phyloP scores from a whole-genome alignment of 2,888 invertebrate species.

The Imbricaverruca yamaguchii region DNA sequence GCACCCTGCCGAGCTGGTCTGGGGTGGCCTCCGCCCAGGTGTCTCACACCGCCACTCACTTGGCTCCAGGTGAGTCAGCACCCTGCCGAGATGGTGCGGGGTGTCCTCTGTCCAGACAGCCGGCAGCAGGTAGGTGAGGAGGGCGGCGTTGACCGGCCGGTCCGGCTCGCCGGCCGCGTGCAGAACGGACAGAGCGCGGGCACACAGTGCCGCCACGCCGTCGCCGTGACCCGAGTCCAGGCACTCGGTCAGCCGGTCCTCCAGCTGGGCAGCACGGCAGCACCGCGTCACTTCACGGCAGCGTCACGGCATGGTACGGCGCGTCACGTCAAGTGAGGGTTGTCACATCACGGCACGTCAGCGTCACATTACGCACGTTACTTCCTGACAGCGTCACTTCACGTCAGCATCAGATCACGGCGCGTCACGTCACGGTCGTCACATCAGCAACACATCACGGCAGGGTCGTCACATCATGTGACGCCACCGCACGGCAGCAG shows the following conservation, averaged over 20 bases:
- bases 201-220: not conserved
- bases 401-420: too few species aligned
- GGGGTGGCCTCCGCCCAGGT: slow-evolving; percentile 49
- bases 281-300: too few species aligned
- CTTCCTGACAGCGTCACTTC: too few species aligned
- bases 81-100: not conserved
- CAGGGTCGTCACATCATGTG: too few species aligned
- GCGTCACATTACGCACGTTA: too few species aligned
- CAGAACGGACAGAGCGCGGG: not conserved
- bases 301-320: too few species aligned
- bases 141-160: not conserved
- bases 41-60: slow-evolving; percentile 49
- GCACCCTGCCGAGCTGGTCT: slow-evolving; percentile 51
- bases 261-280: not conserved
- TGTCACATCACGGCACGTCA: too few species aligned
- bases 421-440: too few species aligned
- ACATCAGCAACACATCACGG: too few species aligned
- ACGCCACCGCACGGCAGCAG: too few species aligned
- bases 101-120: not conserved
- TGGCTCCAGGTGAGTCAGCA: not conserved
- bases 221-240: not conserved
- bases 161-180: not conserved
- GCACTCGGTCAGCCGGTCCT: not conserved
- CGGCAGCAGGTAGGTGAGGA: slow-evolving; percentile 3
- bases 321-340: too few species aligned